phyloP scores from a whole-genome alignment of 1,140 invertebrate species.

The Apis dorsata region DNA sequence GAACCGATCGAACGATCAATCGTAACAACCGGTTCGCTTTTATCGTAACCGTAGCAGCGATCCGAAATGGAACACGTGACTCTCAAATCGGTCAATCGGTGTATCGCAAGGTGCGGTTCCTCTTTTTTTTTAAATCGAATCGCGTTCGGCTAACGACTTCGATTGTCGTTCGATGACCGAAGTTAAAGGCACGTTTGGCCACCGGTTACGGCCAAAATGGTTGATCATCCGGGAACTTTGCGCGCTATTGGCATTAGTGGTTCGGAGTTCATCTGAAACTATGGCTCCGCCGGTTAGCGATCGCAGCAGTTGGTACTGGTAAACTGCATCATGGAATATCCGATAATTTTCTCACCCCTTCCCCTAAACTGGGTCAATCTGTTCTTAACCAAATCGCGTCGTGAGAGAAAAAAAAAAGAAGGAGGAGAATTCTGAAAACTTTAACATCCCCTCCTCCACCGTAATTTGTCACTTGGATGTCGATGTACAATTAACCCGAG shows the following conservation, averaged over 20 bases:
- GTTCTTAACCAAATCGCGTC: neutral
- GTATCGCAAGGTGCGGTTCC: neutral
- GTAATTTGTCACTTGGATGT: no score
- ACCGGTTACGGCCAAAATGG: conserved; percentile 5
- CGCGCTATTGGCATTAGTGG: conserved; percentile 13
- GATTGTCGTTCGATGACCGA: conserved; percentile 11
- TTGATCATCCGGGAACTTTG: conserved; percentile 6
- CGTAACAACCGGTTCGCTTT: no score
- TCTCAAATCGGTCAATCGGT: no score
- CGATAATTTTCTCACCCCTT: neutral
- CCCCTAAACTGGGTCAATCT: neutral
- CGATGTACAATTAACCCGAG: no score
- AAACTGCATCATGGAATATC: neutral
- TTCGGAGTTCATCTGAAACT: conserved; percentile 13
- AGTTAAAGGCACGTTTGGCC: conserved; percentile 3
- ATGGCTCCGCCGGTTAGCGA: neutral
- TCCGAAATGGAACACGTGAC: no score
- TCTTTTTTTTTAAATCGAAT: neutral
- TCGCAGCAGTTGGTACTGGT: neutral
- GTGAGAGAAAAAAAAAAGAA: neutral
- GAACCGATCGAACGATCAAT: no score
- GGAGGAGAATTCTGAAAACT: no score
- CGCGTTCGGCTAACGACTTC: neutral
- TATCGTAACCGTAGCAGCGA: no score
- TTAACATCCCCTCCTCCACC: no score